Percentiles rank a stretch among this genome's conserved stretches.
phyloP scores from a whole-genome alignment of 2,888 invertebrate species.

The Tetragnatha montana region DNA sequence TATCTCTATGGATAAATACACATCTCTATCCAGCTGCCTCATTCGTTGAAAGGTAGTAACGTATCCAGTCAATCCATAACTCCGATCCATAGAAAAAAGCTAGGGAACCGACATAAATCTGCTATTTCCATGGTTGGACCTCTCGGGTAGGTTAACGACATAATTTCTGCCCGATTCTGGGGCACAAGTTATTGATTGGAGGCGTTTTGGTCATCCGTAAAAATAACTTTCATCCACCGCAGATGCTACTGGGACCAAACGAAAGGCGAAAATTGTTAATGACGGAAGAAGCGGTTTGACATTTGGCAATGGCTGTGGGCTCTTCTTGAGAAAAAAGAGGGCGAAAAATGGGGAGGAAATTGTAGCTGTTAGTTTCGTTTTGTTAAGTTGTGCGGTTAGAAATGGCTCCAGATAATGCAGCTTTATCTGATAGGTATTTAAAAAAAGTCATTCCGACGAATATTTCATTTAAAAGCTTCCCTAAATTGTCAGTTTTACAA shows the following conservation, averaged over 20 bases:
- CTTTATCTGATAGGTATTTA: no score
- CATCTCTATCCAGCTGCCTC: no score
- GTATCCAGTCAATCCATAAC: slow-evolving; percentile 7
- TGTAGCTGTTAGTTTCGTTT: no score
- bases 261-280: background rate
- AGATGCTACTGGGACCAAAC: background rate
- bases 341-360: no score
- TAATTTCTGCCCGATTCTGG: background rate
- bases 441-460: no score
- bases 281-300: background rate
- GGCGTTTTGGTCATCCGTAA: background rate
- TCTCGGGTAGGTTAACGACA: background rate
- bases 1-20: no score
- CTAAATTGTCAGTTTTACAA: no score
- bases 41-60: background rate
- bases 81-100: background rate
- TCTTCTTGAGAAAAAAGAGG: background rate
- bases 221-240: background rate
- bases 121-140: background rate
- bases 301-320: background rate
- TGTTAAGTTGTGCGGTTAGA: no score
- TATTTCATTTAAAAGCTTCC: no score
- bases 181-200: background rate
- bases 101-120: slow-evolving; percentile 2
- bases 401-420: no score